A percentile compares a stretch with the other conserved stretches of the same genome.
These are phyloP conservation scores for Phrynocephalus forsythii DNA, from an alignment of 2,797 vertebrate genomes.

Conservation along the genomic window DNA sequence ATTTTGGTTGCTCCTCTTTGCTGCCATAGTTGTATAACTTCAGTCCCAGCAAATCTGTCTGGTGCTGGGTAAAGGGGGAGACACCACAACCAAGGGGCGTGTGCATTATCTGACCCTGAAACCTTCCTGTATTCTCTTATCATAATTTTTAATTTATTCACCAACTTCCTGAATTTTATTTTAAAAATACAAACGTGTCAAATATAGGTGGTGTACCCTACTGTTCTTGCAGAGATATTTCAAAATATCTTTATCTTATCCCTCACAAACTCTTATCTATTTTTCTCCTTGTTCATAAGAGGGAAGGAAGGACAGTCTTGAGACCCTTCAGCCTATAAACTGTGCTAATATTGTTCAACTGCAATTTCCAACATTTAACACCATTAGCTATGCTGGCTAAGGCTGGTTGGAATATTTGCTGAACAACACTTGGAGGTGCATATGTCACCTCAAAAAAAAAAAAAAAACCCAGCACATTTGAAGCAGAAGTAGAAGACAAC, in stretches of 20 bases:
- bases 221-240: too few species aligned
- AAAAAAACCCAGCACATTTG: conserved; percentile 1
- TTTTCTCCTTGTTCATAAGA: neutral
- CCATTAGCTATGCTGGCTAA: too few species aligned
- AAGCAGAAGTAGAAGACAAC: neutral
- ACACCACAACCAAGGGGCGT: neutral
- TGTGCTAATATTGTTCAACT: neutral
- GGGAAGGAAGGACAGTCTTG: neutral
- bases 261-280: neutral
- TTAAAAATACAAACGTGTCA: neutral
- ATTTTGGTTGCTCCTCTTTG: neutral
- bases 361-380: neutral
- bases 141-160: neutral
- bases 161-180: neutral
- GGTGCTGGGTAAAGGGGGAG: neutral
- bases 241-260: neutral
- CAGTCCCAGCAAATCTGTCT: neutral
- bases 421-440: too few species aligned
- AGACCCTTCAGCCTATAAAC: neutral
- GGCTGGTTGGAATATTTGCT: too few species aligned
- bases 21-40: neutral
- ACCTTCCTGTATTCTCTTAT: neutral
- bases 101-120: neutral
- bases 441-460: neutral
- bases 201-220: too few species aligned